Evolutionary conservation across 2,113 vertebrate species (phyloP).

Genomic region (Ictalurus furcatus): DNA sequence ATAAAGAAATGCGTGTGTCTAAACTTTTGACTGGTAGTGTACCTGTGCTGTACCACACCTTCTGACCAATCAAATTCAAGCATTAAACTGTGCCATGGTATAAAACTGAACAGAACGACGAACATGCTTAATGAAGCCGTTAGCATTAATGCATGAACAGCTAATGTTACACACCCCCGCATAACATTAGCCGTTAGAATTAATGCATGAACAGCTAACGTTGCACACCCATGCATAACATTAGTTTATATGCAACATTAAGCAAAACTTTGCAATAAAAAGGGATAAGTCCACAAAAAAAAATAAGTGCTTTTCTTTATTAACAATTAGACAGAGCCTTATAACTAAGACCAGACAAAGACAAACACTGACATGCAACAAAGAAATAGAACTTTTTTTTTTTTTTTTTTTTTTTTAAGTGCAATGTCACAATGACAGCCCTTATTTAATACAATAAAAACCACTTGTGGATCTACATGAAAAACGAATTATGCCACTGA

Average conservation of each 20-base stretch:
- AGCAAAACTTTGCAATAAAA: background rate
- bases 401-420: background rate
- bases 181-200: background rate
- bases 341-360: slow-evolving; percentile 63
- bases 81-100: background rate
- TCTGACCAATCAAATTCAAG: background rate
- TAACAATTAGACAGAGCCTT: slow-evolving; percentile 68
- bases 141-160: background rate
- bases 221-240: background rate
- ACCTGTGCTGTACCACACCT: background rate
- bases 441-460: slow-evolving; percentile 49
- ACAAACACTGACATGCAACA: slow-evolving; percentile 68
- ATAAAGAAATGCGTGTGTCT: too few relatives aligned
- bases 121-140: background rate
- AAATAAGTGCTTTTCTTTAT: slow-evolving; percentile 75
- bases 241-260: background rate
- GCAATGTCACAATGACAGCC: slow-evolving; percentile 40
- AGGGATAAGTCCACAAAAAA: background rate
- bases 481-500: slow-evolving; percentile 35
- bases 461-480: slow-evolving; percentile 49
- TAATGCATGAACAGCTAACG: background rate
- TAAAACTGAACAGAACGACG: background rate
- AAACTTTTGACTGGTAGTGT: too few relatives aligned
- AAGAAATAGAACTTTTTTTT: slow-evolving; percentile 39
- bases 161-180: background rate